Percentiles rank a stretch among this genome's conserved stretches.
phyloP scores from a whole-genome alignment of 1,140 invertebrate genomes.

The Harlomillsia oculata region DNA sequence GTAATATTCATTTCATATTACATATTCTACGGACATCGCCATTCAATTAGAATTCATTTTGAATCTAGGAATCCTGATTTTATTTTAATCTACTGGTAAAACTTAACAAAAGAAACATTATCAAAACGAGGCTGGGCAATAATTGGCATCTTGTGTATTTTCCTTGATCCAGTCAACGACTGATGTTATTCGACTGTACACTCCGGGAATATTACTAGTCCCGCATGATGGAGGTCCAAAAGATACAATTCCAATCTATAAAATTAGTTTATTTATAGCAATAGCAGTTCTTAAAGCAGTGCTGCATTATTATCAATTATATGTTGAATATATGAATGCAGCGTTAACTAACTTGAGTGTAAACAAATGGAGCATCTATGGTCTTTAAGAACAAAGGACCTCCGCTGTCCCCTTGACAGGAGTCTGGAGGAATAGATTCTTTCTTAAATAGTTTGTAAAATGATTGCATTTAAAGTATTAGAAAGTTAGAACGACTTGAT shows the following conservation, averaged over 20 bases:
- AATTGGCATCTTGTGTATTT: conserved; percentile 61
- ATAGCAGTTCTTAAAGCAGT: too few relatives aligned
- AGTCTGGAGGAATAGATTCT: background rate
- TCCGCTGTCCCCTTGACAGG: conserved; percentile 71
- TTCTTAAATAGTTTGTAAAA: background rate
- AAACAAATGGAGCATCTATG: background rate
- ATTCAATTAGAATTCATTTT: too few relatives aligned
- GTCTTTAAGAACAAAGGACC: conserved; percentile 68
- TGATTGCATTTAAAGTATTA: background rate
- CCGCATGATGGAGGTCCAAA: conserved; percentile 43
- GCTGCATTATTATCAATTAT: too few relatives aligned
- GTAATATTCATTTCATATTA: too few relatives aligned
- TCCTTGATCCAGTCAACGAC: conserved; percentile 66
- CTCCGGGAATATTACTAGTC: conserved; percentile 43
- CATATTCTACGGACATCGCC: too few relatives aligned
- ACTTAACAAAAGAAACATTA: too few relatives aligned
- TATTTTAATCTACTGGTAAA: too few relatives aligned
- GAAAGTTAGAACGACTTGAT: background rate
- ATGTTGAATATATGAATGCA: too few relatives aligned
- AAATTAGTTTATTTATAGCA: too few relatives aligned
- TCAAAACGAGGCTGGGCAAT: conserved; percentile 43
- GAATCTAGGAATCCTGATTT: too few relatives aligned
- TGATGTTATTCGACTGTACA: conserved; percentile 66
- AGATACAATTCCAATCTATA: conserved; percentile 36
- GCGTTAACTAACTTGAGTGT: too few relatives aligned